Percentiles rank a stretch among this genome's conserved stretches.
These are phyloP conservation scores for Lydus trimaculatus DNA, from an alignment of 2,888 invertebrate species.

Conservation along the genomic window DNA sequence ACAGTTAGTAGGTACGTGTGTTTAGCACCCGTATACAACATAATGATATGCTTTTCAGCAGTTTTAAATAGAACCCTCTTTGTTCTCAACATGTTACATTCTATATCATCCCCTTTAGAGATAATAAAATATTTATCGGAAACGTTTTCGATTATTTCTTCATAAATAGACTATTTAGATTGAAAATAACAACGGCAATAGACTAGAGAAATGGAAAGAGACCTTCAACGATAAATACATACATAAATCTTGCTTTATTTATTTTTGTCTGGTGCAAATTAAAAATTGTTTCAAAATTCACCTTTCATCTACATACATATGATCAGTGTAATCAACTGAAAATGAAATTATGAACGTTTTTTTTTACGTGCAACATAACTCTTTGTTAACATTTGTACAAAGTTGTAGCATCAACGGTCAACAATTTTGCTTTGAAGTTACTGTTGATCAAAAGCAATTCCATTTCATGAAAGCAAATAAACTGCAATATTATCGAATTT, in stretches of 20 bases:
- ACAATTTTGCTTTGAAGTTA: conserved; percentile 1
- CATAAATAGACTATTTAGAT: conserved; percentile 14
- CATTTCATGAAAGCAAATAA: no score
- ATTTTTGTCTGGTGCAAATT: neutral
- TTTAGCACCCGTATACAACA: neutral
- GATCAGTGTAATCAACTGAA: neutral
- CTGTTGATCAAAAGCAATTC: neutral
- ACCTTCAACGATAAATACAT: no score
- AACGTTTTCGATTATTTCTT: conserved; percentile 16
- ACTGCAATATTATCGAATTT: no score
- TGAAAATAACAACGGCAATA: neutral
- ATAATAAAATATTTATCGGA: conserved; percentile 10
- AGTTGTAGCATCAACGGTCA: neutral
- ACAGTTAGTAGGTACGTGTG: neutral
- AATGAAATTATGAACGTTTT: neutral
- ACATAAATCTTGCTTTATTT: no score
- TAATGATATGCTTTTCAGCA: neutral
- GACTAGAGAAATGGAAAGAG: no score
- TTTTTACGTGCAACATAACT: neutral
- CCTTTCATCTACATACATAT: no score
- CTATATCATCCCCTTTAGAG: neutral
- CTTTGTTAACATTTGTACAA: neutral
- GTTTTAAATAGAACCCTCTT: neutral
- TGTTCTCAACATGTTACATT: neutral
- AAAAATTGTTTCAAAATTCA: neutral